phyloP scores from a whole-genome alignment of 2,888 invertebrate species.

The Stomorhina lunata region DNA sequence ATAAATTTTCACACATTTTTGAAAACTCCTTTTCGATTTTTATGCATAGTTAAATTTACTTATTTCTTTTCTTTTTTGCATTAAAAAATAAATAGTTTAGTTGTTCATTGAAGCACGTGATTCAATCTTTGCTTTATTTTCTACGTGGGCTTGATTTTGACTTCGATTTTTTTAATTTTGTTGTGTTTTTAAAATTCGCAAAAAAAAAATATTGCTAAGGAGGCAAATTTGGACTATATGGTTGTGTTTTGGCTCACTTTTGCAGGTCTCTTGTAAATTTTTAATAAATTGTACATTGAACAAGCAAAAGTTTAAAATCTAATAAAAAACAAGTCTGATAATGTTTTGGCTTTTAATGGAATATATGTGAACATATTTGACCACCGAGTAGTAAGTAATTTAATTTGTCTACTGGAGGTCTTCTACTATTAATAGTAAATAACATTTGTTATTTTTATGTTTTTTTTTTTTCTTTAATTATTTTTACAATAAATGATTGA shows the following conservation, averaged over 20 bases:
- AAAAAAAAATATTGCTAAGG: conserved; percentile 19
- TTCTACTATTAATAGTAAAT: conserved; percentile 18
- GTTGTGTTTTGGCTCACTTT: conserved; percentile 1
- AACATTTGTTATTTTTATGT: background rate
- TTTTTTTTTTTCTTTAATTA: background rate
- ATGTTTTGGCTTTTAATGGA: conserved; percentile 2
- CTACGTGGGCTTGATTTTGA: conserved; percentile 43
- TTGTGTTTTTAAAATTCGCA: conserved; percentile 15
- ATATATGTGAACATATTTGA: background rate
- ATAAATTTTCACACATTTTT: background rate
- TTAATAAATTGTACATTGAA: background rate
- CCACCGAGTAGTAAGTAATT: conserved; percentile 14
- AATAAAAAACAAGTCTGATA: background rate
- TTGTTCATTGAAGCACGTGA: conserved; percentile 61
- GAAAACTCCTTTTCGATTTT: background rate
- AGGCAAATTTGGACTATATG: conserved; percentile 27
- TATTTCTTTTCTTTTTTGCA: background rate
- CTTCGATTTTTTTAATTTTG: conserved; percentile 2
- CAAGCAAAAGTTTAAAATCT: background rate
- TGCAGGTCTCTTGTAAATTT: conserved; percentile 1
- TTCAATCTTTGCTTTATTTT: conserved; percentile 55
- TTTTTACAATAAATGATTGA: background rate
- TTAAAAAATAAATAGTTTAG: conserved; percentile 55
- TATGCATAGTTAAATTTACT: background rate
- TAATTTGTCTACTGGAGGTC: background rate